Conservation (phyloP, 2,113 vertebrate genomes). For the Conger conger region DNA sequence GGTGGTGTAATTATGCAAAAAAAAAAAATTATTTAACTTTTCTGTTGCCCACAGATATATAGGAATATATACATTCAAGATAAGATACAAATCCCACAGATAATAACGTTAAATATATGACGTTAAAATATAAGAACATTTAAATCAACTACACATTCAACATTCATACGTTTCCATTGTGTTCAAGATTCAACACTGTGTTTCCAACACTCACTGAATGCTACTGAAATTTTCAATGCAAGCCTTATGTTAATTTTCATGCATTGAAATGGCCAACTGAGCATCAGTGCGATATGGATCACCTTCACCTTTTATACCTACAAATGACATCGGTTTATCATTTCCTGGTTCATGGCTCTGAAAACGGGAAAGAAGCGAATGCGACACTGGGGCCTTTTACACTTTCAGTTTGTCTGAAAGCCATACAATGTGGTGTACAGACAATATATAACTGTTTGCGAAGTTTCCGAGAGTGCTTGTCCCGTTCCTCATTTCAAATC, state of each 20-base stretch:
- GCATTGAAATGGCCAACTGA: background rate
- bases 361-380: background rate
- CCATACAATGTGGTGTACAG: background rate
- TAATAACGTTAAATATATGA: no score
- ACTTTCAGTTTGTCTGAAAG: background rate
- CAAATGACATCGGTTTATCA: background rate
- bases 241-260: background rate
- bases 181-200: no score
- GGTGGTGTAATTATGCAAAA: slow-evolving; percentile 59
- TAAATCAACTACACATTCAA: slow-evolving; percentile 47
- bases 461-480: background rate
- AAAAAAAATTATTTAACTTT: no score
- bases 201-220: background rate
- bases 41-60: no score
- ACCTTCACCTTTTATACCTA: background rate
- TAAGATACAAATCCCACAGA: no score
- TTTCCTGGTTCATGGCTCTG: slow-evolving; percentile 7
- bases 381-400: background rate
- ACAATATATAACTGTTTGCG: background rate
- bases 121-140: no score
- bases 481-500: background rate
- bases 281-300: background rate
- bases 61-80: slow-evolving; percentile 45
- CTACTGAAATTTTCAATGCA: background rate
- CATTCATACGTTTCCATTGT: no score